Evolutionary conservation across 1,140 invertebrate genomes (phyloP).

Genomic region (Bombus breviceps): DNA sequence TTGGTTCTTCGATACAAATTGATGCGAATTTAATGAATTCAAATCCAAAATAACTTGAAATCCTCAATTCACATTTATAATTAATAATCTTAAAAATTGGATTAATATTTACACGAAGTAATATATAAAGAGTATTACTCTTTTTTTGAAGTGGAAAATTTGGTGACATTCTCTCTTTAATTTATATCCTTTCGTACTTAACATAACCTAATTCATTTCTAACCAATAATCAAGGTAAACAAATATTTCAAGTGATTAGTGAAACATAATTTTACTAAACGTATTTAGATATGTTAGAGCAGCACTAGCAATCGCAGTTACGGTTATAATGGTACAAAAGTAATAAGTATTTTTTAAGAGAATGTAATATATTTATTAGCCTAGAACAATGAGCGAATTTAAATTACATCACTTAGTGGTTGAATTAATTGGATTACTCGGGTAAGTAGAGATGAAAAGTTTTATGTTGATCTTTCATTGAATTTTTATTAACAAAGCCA

Average conservation of each 20-base stretch:
- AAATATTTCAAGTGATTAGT: not conserved
- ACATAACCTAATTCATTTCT: constrained; percentile 12
- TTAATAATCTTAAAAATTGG: not conserved
- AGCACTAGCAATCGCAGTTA: not conserved
- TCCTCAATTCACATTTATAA: not conserved
- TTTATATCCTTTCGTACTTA: not conserved
- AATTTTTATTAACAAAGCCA: not conserved
- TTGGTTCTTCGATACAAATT: not conserved
- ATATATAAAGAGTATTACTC: not conserved
- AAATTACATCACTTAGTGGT: constrained; percentile 82
- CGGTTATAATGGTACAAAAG: not conserved
- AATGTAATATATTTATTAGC: constrained; percentile 7
- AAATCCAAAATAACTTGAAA: not conserved
- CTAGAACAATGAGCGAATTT: constrained; percentile 83
- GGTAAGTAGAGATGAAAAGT: constrained; percentile 71
- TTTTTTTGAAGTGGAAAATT: not conserved
- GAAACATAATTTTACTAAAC: not conserved
- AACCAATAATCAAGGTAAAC: not conserved
- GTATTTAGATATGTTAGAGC: not conserved
- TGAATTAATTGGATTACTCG: constrained; percentile 80
- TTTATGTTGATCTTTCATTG: not conserved
- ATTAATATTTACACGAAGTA: not conserved
- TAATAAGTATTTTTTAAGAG: constrained; percentile 5
- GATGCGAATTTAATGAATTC: not conserved
- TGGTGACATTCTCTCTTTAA: not conserved